phyloP scores from a whole-genome alignment of 2,888 invertebrate genomes.

The Cactoblastis cactorum region DNA sequence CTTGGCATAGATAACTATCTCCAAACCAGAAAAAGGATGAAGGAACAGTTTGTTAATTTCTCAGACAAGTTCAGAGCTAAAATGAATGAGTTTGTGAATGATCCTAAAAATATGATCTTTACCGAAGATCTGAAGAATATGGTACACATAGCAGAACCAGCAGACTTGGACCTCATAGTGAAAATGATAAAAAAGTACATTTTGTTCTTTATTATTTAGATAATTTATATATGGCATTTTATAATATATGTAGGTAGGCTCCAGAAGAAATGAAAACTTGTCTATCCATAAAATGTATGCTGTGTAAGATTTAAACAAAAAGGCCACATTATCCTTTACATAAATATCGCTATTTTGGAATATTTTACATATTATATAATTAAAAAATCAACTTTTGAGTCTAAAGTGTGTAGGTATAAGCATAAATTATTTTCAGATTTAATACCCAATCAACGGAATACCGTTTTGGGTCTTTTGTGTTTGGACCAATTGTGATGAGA shows the following conservation, averaged over 20 bases:
- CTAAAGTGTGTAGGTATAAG: too few species aligned
- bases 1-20: slow-evolving; percentile 83
- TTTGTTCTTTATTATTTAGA: background rate
- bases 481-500: slow-evolving; percentile 91
- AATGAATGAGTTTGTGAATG: slow-evolving; percentile 82
- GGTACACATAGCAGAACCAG: slow-evolving; percentile 83
- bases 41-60: slow-evolving; percentile 81
- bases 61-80: slow-evolving; percentile 83
- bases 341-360: too few species aligned
- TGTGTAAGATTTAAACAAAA: too few species aligned
- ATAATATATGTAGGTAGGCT: too few species aligned
- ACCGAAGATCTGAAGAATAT: slow-evolving; percentile 92
- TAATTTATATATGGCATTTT: slow-evolving; percentile 11
- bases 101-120: slow-evolving; percentile 84
- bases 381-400: too few species aligned
- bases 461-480: slow-evolving; percentile 88
- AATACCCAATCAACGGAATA: slow-evolving; percentile 84
- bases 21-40: slow-evolving; percentile 69
- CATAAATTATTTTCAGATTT: slow-evolving; percentile 78
- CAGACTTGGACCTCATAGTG: slow-evolving; percentile 81
- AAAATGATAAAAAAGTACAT: slow-evolving; percentile 85
- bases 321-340: too few species aligned
- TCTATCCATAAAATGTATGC: too few species aligned
- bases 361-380: too few species aligned
- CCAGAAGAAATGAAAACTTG: too few species aligned